phyloP scores from a whole-genome alignment of 2,888 invertebrate species.

The Cactoblastis cactorum region DNA sequence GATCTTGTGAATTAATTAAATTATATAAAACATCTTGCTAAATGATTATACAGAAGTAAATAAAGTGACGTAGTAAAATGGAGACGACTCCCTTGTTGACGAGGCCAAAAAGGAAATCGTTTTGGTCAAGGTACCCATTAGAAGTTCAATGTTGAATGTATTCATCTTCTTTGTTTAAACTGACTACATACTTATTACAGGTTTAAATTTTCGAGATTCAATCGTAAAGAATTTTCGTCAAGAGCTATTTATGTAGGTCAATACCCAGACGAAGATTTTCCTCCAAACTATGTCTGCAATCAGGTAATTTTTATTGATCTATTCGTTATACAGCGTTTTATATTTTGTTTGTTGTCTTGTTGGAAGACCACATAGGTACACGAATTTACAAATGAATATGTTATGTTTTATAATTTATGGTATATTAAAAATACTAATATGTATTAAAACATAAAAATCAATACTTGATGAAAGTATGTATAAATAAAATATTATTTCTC shows the following conservation, averaged over 20 bases:
- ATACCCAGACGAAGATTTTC: constrained; percentile 89
- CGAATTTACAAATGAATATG: neutral
- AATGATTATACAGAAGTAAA: neutral
- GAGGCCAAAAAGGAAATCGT: constrained; percentile 60
- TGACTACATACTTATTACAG: constrained; percentile 65
- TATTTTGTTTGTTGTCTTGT: neutral
- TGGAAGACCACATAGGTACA: neutral
- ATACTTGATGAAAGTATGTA: too few species aligned
- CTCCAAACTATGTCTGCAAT: constrained; percentile 97
- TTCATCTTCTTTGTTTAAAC: constrained; percentile 21
- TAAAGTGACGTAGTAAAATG: constrained; percentile 37
- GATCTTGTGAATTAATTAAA: constrained; percentile 13
- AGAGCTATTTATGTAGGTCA: constrained; percentile 89
- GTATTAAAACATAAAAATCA: too few species aligned
- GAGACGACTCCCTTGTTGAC: constrained; percentile 66
- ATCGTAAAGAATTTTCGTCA: constrained; percentile 86
- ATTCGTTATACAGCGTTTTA: too few species aligned
- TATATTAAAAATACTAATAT: too few species aligned
- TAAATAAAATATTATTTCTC: too few species aligned
- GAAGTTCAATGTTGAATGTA: constrained; percentile 25
- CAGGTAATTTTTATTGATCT: constrained; percentile 71
- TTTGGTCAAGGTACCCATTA: constrained; percentile 66
- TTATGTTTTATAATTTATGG: too few species aligned
- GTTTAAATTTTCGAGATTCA: constrained; percentile 87
- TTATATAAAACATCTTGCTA: constrained; percentile 13